These are phyloP conservation scores for Calypte anna DNA, from an alignment of 2,113 vertebrate species.

Conservation along the genomic window DNA sequence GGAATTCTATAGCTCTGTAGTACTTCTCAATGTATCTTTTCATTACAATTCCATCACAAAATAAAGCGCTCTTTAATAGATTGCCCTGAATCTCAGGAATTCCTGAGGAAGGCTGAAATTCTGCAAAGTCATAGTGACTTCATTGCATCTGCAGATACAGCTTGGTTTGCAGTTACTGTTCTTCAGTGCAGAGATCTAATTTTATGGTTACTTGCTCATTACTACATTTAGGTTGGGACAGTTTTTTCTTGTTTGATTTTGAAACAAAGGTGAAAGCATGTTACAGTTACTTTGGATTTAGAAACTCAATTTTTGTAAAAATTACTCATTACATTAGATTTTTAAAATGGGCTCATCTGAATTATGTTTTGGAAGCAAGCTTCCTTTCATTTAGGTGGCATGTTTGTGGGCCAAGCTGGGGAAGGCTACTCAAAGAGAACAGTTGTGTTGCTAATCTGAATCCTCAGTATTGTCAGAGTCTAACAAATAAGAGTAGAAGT, in stretches of 20 bases:
- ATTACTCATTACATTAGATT: neutral
- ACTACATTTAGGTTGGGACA: neutral
- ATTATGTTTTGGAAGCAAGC: neutral
- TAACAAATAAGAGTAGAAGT: slow-evolving; percentile 12
- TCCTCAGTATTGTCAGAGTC: neutral
- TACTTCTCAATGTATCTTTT: neutral
- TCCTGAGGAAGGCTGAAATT: neutral
- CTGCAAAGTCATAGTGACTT: slow-evolving; percentile 27
- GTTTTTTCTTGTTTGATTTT: neutral
- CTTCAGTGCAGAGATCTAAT: neutral
- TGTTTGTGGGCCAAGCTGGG: slow-evolving; percentile 10
- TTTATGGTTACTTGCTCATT: neutral
- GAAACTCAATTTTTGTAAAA: neutral
- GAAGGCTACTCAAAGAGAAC: neutral
- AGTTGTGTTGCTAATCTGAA: neutral
- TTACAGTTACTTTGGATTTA: neutral
- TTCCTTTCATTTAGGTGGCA: neutral
- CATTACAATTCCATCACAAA: neutral
- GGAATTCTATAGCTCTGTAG: neutral
- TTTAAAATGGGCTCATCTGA: neutral
- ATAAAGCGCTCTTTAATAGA: neutral
- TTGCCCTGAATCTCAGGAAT: neutral
- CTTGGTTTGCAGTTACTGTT: neutral
- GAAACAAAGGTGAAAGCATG: neutral
- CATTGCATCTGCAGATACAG: neutral